Evolutionary conservation across 1,140 invertebrate species (phyloP).

Genomic region (Lanistes nyassanus): DNA sequence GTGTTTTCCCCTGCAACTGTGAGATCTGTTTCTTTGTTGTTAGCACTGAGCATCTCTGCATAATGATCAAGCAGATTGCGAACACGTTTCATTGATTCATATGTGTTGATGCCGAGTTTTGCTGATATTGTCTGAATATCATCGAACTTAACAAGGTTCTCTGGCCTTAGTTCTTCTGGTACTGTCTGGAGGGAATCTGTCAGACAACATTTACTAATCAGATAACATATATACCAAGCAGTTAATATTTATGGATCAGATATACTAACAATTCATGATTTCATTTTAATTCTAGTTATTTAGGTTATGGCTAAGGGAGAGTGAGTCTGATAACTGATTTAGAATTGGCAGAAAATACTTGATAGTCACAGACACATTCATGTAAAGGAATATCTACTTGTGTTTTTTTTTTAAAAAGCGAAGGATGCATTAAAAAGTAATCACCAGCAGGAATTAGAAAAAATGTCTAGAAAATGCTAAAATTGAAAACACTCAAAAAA

Average conservation of each 20-base stretch:
- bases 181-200: constrained; percentile 61
- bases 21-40: constrained; percentile 10
- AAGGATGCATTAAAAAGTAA: too few relatives aligned
- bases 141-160: constrained; percentile 77
- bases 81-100: constrained; percentile 52
- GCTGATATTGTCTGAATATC: constrained; percentile 66
- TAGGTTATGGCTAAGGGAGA: too few relatives aligned
- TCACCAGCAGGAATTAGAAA: too few relatives aligned
- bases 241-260: not conserved
- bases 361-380: not conserved
- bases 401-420: too few relatives aligned
- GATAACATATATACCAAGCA: not conserved
- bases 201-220: not conserved
- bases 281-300: too few relatives aligned
- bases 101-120: constrained; percentile 45
- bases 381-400: not conserved
- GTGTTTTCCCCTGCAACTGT: not conserved
- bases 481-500: too few relatives aligned
- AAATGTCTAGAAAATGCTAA: too few relatives aligned
- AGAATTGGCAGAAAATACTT: too few relatives aligned
- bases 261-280: not conserved
- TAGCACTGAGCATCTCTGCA: constrained; percentile 29
- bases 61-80: constrained; percentile 55
- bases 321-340: too few relatives aligned
- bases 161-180: constrained; percentile 76